These are phyloP conservation scores for Athrips mouffetella DNA, from an alignment of 2,888 invertebrate species.

Conservation along the genomic window DNA sequence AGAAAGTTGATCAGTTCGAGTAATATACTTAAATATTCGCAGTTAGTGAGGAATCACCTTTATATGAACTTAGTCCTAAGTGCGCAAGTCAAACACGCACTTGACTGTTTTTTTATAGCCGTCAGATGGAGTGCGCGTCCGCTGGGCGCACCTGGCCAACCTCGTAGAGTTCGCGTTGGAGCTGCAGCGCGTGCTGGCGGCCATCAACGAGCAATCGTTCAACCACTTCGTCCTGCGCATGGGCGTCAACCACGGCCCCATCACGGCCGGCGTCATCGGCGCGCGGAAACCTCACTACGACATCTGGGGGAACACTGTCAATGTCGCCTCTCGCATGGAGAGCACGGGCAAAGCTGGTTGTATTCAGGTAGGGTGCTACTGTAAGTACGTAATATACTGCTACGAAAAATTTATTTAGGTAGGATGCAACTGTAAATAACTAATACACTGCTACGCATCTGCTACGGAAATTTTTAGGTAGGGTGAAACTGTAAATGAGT, in stretches of 20 bases:
- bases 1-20: too few relatives aligned
- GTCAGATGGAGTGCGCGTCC: conserved; percentile 83
- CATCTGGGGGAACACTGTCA: conserved; percentile 98
- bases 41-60: too few relatives aligned
- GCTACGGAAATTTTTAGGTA: too few relatives aligned
- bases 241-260: conserved; percentile 97
- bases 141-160: conserved; percentile 91
- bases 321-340: conserved; percentile 98
- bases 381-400: too few relatives aligned
- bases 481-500: too few relatives aligned
- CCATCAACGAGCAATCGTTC: conserved; percentile 96
- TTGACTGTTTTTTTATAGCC: conserved; percentile 59
- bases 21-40: too few relatives aligned
- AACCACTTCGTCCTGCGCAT: conserved; percentile 96
- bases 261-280: conserved; percentile 97
- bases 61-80: too few relatives aligned
- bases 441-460: too few relatives aligned
- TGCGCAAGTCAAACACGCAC: too few relatives aligned
- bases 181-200: conserved; percentile 91
- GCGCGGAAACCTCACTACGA: conserved; percentile 97
- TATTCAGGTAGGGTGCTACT: too few relatives aligned
- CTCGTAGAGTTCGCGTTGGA: conserved; percentile 95
- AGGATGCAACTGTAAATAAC: too few relatives aligned
- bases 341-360: conserved; percentile 97
- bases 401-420: too few relatives aligned